Percentiles rank a stretch among this genome's conserved stretches.
Evolutionary conservation across 2,888 invertebrate genomes (phyloP).

Genomic region (Drosophila pegasa): DNA sequence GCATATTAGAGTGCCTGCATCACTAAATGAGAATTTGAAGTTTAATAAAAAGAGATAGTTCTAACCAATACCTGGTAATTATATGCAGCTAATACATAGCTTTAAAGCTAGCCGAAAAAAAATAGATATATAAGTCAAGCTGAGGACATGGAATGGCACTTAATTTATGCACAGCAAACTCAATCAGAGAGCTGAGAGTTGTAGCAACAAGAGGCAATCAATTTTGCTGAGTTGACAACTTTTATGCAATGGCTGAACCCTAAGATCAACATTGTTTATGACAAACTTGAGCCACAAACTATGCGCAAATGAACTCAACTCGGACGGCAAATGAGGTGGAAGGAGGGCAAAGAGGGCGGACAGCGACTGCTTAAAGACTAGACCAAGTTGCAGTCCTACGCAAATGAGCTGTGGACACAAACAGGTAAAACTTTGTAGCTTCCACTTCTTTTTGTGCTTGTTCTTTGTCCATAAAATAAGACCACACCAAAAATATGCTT

Average conservation of each 20-base stretch:
- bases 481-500: slow-evolving; percentile 24
- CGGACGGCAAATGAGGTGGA: slow-evolving; percentile 20
- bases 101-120: not conserved
- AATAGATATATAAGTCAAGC: not conserved
- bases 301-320: slow-evolving; percentile 69
- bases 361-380: slow-evolving; percentile 1
- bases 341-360: not conserved
- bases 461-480: slow-evolving; percentile 49
- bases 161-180: slow-evolving; percentile 18
- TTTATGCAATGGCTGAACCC: slow-evolving; percentile 59
- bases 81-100: not conserved
- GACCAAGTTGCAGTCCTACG: slow-evolving; percentile 25
- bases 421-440: slow-evolving; percentile 54
- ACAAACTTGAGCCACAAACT: slow-evolving; percentile 74
- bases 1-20: no score
- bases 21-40: no score
- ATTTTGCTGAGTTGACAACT: slow-evolving; percentile 54
- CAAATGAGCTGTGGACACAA: slow-evolving; percentile 56
- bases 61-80: not conserved
- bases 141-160: not conserved
- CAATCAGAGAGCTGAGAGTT: slow-evolving; percentile 19
- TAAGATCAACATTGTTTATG: slow-evolving; percentile 72
- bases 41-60: no score
- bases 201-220: slow-evolving; percentile 59
- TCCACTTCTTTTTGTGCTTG: not conserved